Conservation (phyloP, 2,797 vertebrate genomes). For the Hippoglossus hippoglossus region DNA sequence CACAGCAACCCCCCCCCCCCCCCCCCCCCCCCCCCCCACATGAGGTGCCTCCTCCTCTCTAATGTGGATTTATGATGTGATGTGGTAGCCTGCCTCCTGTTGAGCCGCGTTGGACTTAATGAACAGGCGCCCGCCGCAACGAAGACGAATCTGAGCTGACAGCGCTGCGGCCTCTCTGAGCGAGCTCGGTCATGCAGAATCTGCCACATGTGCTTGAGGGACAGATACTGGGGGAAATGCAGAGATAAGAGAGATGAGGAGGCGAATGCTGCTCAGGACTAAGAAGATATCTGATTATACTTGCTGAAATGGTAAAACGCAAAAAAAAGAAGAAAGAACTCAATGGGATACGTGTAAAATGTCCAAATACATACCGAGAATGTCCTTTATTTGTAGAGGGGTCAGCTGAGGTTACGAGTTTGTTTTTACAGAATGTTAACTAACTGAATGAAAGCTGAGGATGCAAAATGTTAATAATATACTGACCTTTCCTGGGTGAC, state of each 20-base stretch:
- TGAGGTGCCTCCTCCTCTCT: conserved; percentile 62
- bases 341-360: conserved; percentile 20
- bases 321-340: conserved; percentile 1
- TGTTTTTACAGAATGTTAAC: conserved; percentile 35
- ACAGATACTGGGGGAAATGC: conserved; percentile 24
- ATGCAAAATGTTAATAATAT: conserved; percentile 66
- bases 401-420: conserved; percentile 33
- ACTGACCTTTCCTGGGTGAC: conserved; percentile 55
- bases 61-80: conserved; percentile 81
- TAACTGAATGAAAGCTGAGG: conserved; percentile 34
- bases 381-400: conserved; percentile 42
- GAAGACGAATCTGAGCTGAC: conserved; percentile 81
- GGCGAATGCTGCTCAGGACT: neutral
- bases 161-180: conserved; percentile 54
- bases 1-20: conserved; percentile 12
- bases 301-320: neutral
- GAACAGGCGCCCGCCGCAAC: conserved; percentile 72
- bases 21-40: conserved; percentile 44
- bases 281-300: conserved; percentile 4
- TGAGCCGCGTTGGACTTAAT: conserved; percentile 71
- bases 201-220: conserved; percentile 58
- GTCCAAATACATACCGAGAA: conserved; percentile 35
- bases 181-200: conserved; percentile 44
- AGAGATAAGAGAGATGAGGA: conserved; percentile 29
- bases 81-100: conserved; percentile 66